Conservation (phyloP, 1,140 invertebrate species). For the Drosophila suzukii region DNA sequence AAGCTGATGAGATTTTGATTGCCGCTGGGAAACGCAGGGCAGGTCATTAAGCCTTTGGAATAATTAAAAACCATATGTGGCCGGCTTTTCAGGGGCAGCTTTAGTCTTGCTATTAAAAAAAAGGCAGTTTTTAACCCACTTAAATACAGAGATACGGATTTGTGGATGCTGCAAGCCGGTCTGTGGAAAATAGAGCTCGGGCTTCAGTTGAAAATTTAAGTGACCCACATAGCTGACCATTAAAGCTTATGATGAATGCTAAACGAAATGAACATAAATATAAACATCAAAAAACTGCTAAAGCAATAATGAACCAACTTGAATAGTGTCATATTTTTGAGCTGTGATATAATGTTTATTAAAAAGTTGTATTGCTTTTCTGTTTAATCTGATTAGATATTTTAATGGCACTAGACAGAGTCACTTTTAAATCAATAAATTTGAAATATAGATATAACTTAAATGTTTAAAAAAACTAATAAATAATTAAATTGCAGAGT, state of each 20-base stretch:
- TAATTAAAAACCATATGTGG: constrained; percentile 49
- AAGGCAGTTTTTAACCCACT: background rate
- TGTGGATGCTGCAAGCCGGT: background rate
- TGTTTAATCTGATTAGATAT: too few species aligned
- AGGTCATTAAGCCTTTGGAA: constrained; percentile 32
- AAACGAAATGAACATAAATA: background rate
- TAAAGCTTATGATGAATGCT: background rate
- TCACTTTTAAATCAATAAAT: too few species aligned
- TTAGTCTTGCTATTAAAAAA: background rate
- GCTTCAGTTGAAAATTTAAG: background rate
- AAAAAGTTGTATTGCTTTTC: background rate
- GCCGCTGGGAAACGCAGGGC: constrained; percentile 36
- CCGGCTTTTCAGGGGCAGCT: constrained; percentile 1
- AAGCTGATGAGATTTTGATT: constrained; percentile 59
- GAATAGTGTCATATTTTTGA: background rate
- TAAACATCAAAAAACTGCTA: background rate
- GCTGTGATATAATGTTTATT: background rate
- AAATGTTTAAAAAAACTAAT: too few species aligned
- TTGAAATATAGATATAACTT: too few species aligned
- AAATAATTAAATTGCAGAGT: too few species aligned
- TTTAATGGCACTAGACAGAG: too few species aligned
- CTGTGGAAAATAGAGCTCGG: background rate
- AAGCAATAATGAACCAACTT: background rate
- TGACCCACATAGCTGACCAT: constrained; percentile 4
- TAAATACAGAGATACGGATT: background rate